Evolutionary conservation across 1,140 invertebrate species (phyloP).

Genomic region (Bombus huntii): DNA sequence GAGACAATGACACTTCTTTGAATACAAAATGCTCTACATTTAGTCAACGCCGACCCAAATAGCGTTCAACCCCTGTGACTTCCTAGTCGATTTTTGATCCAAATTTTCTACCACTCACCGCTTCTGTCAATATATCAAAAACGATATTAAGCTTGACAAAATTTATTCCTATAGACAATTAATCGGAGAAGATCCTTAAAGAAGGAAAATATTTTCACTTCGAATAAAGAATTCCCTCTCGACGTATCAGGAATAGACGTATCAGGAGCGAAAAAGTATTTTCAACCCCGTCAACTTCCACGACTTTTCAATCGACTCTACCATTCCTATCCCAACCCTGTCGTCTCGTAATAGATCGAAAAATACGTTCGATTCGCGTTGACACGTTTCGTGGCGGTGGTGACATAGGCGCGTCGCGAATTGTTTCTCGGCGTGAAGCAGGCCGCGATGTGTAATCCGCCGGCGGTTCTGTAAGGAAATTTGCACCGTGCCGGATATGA

Average conservation of each 20-base stretch:
- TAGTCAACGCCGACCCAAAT: background rate
- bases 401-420: background rate
- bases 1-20: background rate
- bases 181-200: background rate
- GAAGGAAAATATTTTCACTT: background rate
- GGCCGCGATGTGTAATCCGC: background rate
- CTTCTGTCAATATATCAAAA: background rate
- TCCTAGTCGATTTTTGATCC: background rate
- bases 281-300: background rate
- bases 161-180: background rate
- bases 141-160: background rate
- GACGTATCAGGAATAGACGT: too few relatives aligned
- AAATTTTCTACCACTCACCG: background rate
- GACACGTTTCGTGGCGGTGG: background rate
- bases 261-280: background rate
- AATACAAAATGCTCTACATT: background rate
- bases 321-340: background rate
- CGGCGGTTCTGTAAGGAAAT: conserved; percentile 28
- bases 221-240: background rate
- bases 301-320: background rate
- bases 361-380: background rate
- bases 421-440: conserved; percentile 31
- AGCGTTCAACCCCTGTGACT: background rate
- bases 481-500: conserved; percentile 22
- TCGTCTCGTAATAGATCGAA: background rate